Evolutionary conservation across 2,888 invertebrate species (phyloP), one percentile per base, ranked within the genome.

Genomic region (Acronicta aceris): DNA sequence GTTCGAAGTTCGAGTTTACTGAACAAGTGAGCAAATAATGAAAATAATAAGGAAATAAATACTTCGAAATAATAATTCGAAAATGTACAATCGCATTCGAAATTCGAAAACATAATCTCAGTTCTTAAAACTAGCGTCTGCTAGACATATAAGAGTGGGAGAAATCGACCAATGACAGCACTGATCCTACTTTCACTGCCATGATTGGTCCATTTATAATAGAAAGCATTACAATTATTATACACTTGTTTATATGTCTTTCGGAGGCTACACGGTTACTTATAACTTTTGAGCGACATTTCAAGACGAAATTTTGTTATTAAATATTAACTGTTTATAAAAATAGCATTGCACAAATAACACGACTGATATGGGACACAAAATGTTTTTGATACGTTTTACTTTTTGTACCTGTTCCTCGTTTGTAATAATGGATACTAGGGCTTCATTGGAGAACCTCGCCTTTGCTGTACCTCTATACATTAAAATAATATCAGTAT

Each of bases 361-460:
- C 87, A 90, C 85, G 94, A 94, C 94, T 94, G 94, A 94, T 87
- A 92, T 83, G 94, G 94, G 94, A 94, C 94, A 93, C 94, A 94
- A 90, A 88, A 92, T 86, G 89, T 93, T 94, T 93, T 94, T 93
- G 93, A 93, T 91, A 91, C 90, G 90, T 93, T 91, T 89, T 89
- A 85, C 84, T 91, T 92, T 91, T 92, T 84, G 81, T 88, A 93
- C 89, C 89, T 87, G 85, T 88, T 90, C 87, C 87, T 90, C 85
- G 85, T 89, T 91, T 90, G 82, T 89, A 86, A 85, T 88, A 87
- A 78, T 77, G 73, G 74, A 83, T 79, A 81, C 72, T 86, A 85
- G 82, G 82, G 74, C 87, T 89, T 86, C 82, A 83, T 91, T 89
- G 80, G 68, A 82, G 71, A 78, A 86, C 87, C 86, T 90, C 88